Base-by-base conservation (phyloP, 2,113 vertebrate species). In the Motacilla alba region DNA sequence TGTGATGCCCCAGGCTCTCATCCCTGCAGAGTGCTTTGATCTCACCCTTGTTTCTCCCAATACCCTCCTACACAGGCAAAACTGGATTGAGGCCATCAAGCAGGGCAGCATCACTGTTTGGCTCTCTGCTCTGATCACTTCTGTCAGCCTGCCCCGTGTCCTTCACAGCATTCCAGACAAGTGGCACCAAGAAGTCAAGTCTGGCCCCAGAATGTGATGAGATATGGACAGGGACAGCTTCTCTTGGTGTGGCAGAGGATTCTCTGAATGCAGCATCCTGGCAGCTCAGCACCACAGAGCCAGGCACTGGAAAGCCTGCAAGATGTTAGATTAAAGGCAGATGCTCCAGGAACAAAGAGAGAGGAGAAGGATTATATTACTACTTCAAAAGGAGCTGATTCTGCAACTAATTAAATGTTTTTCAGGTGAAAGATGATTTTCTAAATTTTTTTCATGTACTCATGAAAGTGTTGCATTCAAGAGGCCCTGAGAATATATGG, bases 321-420 rank as follows among this genome's bases (percentile, higher is more conserved):
- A 41, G 64, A 59, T 44, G 23, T 56, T 79, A 82, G 68, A 88
- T 91, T 90, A 69, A 94, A 96, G 82, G 55, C 93, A 94, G 78
- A 74, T 87, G 75, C 70, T 47, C 30, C 70, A 80, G 55, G 24
- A 87, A 67, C 46, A 95, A 55, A 90, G 76, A 63, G 56, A 76
- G 44, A 73, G 46, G 39, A 2, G 6, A 87, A 56, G 0, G 0
- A 76, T 67, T 69, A 13, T 46, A 27, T 80, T 88, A 9, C 50
- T 85, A 24, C 84, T 83, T 94, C 82, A 94, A 88, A 96, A 53
- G 63, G 47, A 91, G 10, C 17, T 70, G 70, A 73, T 80, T 83
- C 67, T 94, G 87, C 39, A 80, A 74, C 30, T 47, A 62, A 77
- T 95, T 79, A 83, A 46, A 53, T 46, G 18, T 30, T 85, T 90